phyloP scores from a whole-genome alignment of 2,888 invertebrate species.

The Acrobasis consociella region DNA sequence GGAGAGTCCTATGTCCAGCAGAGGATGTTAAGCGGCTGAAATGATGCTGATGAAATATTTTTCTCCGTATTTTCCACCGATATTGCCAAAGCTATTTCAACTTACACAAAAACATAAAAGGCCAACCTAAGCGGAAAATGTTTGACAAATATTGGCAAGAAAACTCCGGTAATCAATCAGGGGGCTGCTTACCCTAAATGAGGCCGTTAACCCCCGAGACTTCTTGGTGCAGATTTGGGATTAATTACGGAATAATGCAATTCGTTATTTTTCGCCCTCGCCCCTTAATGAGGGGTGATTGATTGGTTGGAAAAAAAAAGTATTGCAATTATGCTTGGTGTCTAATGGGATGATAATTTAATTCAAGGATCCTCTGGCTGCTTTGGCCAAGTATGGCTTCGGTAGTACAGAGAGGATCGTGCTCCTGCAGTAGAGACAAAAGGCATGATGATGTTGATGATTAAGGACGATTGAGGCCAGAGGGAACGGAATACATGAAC shows the following conservation, averaged over 20 bases:
- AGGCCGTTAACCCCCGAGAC: slow-evolving; percentile 59
- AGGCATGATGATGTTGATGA: too few species aligned
- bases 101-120: slow-evolving; percentile 35
- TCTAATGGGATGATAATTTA: not conserved
- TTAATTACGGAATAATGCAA: slow-evolving; percentile 69
- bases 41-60: too few species aligned
- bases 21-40: too few species aligned
- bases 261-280: slow-evolving; percentile 43
- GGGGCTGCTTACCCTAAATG: slow-evolving; percentile 44
- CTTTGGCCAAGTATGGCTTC: too few species aligned
- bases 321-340: not conserved
- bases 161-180: slow-evolving; percentile 65
- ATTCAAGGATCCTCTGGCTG: too few species aligned
- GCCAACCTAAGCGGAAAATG: slow-evolving; percentile 56
- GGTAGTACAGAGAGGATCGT: too few species aligned
- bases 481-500: too few species aligned
- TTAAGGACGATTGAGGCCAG: too few species aligned
- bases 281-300: slow-evolving; percentile 48
- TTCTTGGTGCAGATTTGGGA: slow-evolving; percentile 62
- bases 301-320: slow-evolving; percentile 37
- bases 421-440: too few species aligned
- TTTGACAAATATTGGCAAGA: slow-evolving; percentile 70
- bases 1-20: too few species aligned
- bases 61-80: not conserved
- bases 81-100: not conserved